Percentiles rank a stretch among this genome's conserved stretches.
Conservation (phyloP, 1,140 invertebrate genomes). For the Melitaea cinxia region DNA sequence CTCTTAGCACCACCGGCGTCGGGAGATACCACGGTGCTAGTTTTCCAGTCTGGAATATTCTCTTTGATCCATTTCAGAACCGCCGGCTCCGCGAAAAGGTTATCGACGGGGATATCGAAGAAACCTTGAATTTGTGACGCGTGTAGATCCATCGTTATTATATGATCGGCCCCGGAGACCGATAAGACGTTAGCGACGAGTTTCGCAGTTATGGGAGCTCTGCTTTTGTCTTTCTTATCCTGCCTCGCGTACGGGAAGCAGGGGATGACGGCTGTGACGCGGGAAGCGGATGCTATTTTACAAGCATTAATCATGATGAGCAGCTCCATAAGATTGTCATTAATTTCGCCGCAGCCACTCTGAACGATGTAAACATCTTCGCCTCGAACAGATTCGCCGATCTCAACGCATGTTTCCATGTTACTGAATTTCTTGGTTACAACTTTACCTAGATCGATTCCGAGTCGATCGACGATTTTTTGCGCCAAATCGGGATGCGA, state of each 20-base stretch:
- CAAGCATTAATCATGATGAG: slow-evolving; percentile 99
- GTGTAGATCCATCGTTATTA: slow-evolving; percentile 99
- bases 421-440: slow-evolving; percentile 99
- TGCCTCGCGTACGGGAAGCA: slow-evolving; percentile 99
- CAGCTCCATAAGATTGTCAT: slow-evolving; percentile 99
- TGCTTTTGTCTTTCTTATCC: slow-evolving; percentile 99
- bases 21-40: slow-evolving; percentile 98
- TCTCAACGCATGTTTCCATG: slow-evolving; percentile 99
- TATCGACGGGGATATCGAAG: slow-evolving; percentile 88
- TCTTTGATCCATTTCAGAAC: slow-evolving; percentile 99
- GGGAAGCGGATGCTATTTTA: slow-evolving; percentile 98
- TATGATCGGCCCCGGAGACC: slow-evolving; percentile 98
- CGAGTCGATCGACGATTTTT: slow-evolving; percentile 96
- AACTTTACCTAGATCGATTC: slow-evolving; percentile 98
- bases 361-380: slow-evolving; percentile 99
- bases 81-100: slow-evolving; percentile 99
- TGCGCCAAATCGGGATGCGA: slow-evolving; percentile 98
- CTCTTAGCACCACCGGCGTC: slow-evolving; percentile 99
- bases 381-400: slow-evolving; percentile 98
- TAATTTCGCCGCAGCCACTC: slow-evolving; percentile 98
- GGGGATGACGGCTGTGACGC: slow-evolving; percentile 99
- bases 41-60: slow-evolving; percentile 98
- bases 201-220: slow-evolving; percentile 99
- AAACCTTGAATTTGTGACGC: slow-evolving; percentile 97
- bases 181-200: slow-evolving; percentile 99